Percentiles rank a stretch among this genome's conserved stretches.
Conservation (phyloP, 2,888 invertebrate species). For the Nomada goodeniana region DNA sequence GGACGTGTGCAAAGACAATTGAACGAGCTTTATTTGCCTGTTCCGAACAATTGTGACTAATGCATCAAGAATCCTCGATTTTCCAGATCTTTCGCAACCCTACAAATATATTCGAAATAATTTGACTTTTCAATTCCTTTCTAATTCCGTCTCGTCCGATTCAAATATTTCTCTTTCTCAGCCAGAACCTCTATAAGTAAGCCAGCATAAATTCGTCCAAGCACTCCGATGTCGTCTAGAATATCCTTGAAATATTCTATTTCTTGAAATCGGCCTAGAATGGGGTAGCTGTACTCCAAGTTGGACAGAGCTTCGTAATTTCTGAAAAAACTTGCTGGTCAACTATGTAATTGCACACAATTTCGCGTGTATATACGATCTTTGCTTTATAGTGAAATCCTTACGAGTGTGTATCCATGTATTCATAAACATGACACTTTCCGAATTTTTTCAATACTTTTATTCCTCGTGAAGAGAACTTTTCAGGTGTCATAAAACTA, state of each 20-base stretch:
- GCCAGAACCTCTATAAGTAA: conserved; percentile 84
- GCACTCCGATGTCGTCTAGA: conserved; percentile 74
- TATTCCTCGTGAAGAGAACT: conserved; percentile 86
- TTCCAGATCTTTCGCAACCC: conserved; percentile 86
- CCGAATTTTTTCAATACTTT: conserved; percentile 85
- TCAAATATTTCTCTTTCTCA: background rate
- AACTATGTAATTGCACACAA: background rate
- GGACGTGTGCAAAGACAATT: conserved; percentile 61
- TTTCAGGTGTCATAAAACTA: conserved; percentile 85
- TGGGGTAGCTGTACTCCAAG: conserved; percentile 75
- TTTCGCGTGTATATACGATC: background rate
- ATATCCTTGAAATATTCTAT: conserved; percentile 82
- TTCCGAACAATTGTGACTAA: conserved; percentile 76
- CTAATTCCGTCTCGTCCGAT: too few species aligned
- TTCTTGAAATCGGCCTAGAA: conserved; percentile 85
- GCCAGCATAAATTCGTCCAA: conserved; percentile 85
- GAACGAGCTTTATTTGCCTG: conserved; percentile 64
- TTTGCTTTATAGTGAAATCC: background rate
- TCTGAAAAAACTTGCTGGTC: conserved; percentile 28
- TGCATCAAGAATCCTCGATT: conserved; percentile 86
- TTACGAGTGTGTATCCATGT: conserved; percentile 84
- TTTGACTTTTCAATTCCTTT: too few species aligned
- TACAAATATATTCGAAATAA: conserved; percentile 17
- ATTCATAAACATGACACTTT: conserved; percentile 87
- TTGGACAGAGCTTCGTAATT: background rate